A percentile compares a stretch with the other conserved stretches of the same genome.
Evolutionary conservation across 2,113 vertebrate genomes (phyloP).

Genomic region (Cettia cetti): DNA sequence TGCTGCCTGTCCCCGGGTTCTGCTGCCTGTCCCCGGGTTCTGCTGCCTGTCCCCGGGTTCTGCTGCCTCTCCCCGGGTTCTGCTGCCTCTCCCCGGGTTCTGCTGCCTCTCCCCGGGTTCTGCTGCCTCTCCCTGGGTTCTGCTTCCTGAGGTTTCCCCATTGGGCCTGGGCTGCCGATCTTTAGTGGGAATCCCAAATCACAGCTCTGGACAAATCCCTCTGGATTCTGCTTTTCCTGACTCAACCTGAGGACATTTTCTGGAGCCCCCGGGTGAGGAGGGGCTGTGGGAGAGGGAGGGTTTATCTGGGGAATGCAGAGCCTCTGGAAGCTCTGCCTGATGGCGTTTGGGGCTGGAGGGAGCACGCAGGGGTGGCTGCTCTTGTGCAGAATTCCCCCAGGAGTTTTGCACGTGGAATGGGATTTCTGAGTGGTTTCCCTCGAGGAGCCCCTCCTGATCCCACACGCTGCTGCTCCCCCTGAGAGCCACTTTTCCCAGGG

Average conservation of each 20-base stretch:
- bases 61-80: too few relatives aligned
- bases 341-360: neutral
- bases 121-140: neutral
- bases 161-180: neutral
- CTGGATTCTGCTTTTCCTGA: neutral
- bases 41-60: too few relatives aligned
- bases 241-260: neutral
- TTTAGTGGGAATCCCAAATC: neutral
- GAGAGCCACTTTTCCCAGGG: rapidly evolving
- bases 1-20: too few relatives aligned
- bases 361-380: rapidly evolving
- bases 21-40: too few relatives aligned
- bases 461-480: rapidly evolving
- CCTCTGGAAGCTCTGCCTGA: too few relatives aligned
- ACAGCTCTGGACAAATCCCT: neutral
- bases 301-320: neutral
- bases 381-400: rapidly evolving
- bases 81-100: too few relatives aligned
- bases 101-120: too few relatives aligned
- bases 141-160: neutral
- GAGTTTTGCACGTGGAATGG: neutral
- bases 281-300: neutral
- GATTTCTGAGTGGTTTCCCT: neutral
- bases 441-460: neutral
- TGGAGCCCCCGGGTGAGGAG: neutral